These are phyloP conservation scores for Hydra vulgaris DNA, from an alignment of 30 jellyfish, hydroid and myxozoan genomes.

Conservation along the genomic window DNA sequence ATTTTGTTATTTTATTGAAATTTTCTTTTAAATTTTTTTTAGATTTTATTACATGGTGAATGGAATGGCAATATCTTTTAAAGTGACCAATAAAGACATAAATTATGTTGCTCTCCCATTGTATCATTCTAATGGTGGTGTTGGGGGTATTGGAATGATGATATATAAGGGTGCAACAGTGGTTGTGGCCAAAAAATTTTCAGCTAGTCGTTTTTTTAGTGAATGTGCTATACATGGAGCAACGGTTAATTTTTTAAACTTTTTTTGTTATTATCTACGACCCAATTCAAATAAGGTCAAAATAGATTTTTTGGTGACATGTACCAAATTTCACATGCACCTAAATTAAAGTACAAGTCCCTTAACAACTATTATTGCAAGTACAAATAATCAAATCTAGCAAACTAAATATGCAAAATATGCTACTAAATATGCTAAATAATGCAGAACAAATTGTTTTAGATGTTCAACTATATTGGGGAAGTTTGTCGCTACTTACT, in stretches of 20 bases:
- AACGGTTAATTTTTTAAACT: no score
- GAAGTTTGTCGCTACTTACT: conserved; percentile 90
- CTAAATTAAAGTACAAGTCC: no score
- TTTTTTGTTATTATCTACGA: no score
- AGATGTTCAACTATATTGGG: conserved; percentile 65
- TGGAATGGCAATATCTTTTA: conserved; percentile 40
- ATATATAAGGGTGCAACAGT: conserved; percentile 56
- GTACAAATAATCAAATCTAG: no score
- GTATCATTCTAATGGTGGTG: conserved; percentile 90
- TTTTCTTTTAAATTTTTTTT: not conserved
- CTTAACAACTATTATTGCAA: no score
- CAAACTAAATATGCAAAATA: no score
- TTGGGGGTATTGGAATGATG: conserved; percentile 65
- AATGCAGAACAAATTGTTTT: no score
- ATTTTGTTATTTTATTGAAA: no score
- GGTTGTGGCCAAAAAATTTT: conserved; percentile 67
- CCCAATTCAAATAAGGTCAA: no score
- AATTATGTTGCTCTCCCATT: conserved; percentile 76
- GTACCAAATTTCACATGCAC: no score
- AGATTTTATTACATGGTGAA: conserved; percentile 70
- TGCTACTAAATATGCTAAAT: no score
- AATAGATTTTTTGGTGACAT: no score
- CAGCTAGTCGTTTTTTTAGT: conserved; percentile 83
- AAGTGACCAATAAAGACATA: conserved; percentile 38
- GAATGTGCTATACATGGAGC: conserved; percentile 79